These are phyloP conservation scores for Drosophila anomalata DNA, from an alignment of 2,888 invertebrate species.

Conservation along the genomic window DNA sequence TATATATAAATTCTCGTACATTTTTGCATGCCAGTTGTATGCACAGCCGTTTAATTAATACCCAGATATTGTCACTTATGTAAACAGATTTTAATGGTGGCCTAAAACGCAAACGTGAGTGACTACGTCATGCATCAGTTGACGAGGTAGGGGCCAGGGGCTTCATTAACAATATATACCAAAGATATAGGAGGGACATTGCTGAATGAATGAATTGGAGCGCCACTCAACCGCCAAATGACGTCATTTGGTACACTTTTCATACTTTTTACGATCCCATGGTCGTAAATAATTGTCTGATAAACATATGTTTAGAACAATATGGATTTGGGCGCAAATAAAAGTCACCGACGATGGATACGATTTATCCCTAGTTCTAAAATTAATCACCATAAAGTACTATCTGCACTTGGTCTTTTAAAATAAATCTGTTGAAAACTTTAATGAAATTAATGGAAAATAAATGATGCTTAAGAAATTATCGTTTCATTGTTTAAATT, in stretches of 20 bases:
- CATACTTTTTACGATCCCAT: slow-evolving; percentile 9
- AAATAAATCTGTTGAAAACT: neutral
- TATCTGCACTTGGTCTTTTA: slow-evolving; percentile 1
- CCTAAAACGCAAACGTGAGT: slow-evolving; percentile 19
- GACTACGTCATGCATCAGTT: slow-evolving; percentile 45
- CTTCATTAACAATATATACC: slow-evolving; percentile 11
- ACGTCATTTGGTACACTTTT: slow-evolving; percentile 33
- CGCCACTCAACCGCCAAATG: slow-evolving; percentile 38
- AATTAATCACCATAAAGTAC: slow-evolving; percentile 10
- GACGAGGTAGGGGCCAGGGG: neutral
- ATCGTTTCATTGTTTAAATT: neutral
- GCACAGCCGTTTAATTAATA: slow-evolving; percentile 65
- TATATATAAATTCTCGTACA: slow-evolving; percentile 1
- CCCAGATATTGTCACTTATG: slow-evolving; percentile 68
- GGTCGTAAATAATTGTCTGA: slow-evolving; percentile 24
- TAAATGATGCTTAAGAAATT: too few relatives aligned
- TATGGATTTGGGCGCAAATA: slow-evolving; percentile 5
- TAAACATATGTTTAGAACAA: slow-evolving; percentile 39
- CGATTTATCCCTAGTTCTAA: neutral
- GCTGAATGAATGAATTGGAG: slow-evolving; percentile 29
- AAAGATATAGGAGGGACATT: slow-evolving; percentile 12
- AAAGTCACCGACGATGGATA: neutral
- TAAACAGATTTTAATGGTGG: slow-evolving; percentile 52
- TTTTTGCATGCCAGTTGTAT: slow-evolving; percentile 35
- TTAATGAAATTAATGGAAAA: neutral